Evolutionary conservation across 2,113 vertebrate species (phyloP).

Genomic region (Percopsis transmontana): DNA sequence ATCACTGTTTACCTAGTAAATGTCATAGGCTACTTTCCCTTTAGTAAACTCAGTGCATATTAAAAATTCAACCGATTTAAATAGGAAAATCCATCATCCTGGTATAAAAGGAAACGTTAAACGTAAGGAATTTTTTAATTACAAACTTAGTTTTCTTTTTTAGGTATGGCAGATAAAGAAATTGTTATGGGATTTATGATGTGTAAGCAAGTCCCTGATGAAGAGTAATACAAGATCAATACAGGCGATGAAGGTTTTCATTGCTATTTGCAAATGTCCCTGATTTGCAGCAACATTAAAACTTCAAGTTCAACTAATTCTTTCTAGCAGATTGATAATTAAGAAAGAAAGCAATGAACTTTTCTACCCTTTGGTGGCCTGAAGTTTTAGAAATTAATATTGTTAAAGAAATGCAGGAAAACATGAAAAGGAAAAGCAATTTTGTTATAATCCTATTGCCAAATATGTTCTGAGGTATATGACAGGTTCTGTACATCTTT

Average conservation of each 20-base stretch:
- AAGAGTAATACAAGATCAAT: conserved; percentile 78
- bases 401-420: conserved; percentile 76
- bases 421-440: conserved; percentile 78
- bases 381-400: conserved; percentile 60
- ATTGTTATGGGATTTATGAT: conserved; percentile 80
- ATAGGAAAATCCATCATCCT: conserved; percentile 46
- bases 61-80: conserved; percentile 74
- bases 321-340: conserved; percentile 87
- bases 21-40: conserved; percentile 78
- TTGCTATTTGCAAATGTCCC: conserved; percentile 91
- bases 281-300: conserved; percentile 90
- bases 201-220: conserved; percentile 70
- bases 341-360: conserved; percentile 79
- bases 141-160: conserved; percentile 79
- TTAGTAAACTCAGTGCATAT: conserved; percentile 94
- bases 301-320: conserved; percentile 89
- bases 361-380: conserved; percentile 59
- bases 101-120: conserved; percentile 57
- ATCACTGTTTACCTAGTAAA: conserved; percentile 52
- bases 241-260: conserved; percentile 82
- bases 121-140: conserved; percentile 56
- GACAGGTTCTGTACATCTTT: conserved; percentile 89
- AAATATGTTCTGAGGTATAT: conserved; percentile 99
- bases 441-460: conserved; percentile 90
- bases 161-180: conserved; percentile 77